These are phyloP conservation scores for Selene dorsalis DNA, from an alignment of 2,797 vertebrate species.

Conservation along the genomic window DNA sequence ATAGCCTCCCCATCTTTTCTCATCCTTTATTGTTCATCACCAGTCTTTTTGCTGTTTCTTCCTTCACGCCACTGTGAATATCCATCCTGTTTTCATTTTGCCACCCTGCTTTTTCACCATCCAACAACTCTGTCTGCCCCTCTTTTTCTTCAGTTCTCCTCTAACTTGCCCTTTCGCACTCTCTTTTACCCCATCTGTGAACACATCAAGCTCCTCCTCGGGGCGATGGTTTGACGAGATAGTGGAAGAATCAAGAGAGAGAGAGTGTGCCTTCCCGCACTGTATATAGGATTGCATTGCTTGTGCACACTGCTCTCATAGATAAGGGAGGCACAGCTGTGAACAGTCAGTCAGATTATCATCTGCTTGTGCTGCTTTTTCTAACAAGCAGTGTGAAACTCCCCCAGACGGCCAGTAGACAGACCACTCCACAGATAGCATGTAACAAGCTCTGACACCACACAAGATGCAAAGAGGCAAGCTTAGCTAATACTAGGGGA, in stretches of 20 bases:
- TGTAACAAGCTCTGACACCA: slow-evolving; percentile 48
- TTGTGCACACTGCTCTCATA: slow-evolving; percentile 35
- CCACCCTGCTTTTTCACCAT: neutral
- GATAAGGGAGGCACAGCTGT: slow-evolving; percentile 61
- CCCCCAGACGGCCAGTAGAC: slow-evolving; percentile 54
- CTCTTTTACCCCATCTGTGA: slow-evolving; percentile 39
- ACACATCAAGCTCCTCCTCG: slow-evolving; percentile 38
- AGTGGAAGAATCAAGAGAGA: slow-evolving; percentile 27
- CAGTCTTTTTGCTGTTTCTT: slow-evolving; percentile 15
- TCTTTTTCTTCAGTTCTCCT: slow-evolving; percentile 15
- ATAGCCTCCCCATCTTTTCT: slow-evolving; percentile 29
- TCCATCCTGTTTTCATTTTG: slow-evolving; percentile 21
- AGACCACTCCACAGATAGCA: slow-evolving; percentile 22
- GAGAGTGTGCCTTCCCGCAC: neutral
- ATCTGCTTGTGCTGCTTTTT: slow-evolving; percentile 57
- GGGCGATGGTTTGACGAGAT: slow-evolving; percentile 46
- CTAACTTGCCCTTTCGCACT: slow-evolving; percentile 36
- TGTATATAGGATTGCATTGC: slow-evolving; percentile 13
- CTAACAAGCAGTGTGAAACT: slow-evolving; percentile 54
- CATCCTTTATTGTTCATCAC: slow-evolving; percentile 33
- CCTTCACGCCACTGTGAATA: slow-evolving; percentile 1
- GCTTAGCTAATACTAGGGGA: slow-evolving; percentile 30
- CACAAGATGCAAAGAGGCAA: slow-evolving; percentile 28
- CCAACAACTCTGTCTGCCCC: neutral
- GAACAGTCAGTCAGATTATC: slow-evolving; percentile 65